Base-by-base conservation (phyloP, 2,797 vertebrate species). In the Pygocentrus nattereri region DNA sequence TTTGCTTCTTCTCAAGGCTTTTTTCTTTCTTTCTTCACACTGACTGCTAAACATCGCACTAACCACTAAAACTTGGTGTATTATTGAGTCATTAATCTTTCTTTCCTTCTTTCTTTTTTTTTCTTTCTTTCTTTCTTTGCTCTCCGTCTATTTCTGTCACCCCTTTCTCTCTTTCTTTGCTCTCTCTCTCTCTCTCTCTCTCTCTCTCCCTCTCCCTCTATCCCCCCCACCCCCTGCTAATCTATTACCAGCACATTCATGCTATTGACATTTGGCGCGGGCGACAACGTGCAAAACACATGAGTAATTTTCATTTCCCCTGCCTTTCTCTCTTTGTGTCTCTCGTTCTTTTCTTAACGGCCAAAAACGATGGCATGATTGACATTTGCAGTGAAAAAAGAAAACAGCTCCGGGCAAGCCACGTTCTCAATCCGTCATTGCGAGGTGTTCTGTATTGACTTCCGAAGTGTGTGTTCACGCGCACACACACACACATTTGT, bases 341-440 rank as follows among this genome's bases (percentile, higher is more conserved):
- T 67, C 77, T 74, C 52, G 6, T 34, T 78, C 67, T 47, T 56
- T 74, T 79, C 23, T 79, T 85, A 86, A 83, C 88, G 80, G 59
- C 58, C 90, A 67, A 87, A 78, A 59, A 73, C 67, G 67, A 69
- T 50, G 61, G 25, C 38, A 75, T 93, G 92, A 94, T 94, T 94
- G 92, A 89, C 93, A 93, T 77, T 74, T 92, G 87, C 85, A 74
- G 88, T 86, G 88, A 86, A 70, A 87, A 80, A 76, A 62, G 79
- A 82, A 82, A 83, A 83, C 88, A 89, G 92, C 93, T 92, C 1
- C 70, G 86, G 91, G 92, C 91, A 82, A 85, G 87, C 85, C 84
- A 79, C 92, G 90, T 93, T 92, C 92, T 92, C 90, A 91, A 91
- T 92, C 91, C 92, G 89, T 93, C 91, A 93, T 91, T 91, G 89